A percentile compares a stretch with the other conserved stretches of the same genome.
Conservation (phyloP, 2,888 invertebrate genomes). For the Ferdinandea cuprea region DNA sequence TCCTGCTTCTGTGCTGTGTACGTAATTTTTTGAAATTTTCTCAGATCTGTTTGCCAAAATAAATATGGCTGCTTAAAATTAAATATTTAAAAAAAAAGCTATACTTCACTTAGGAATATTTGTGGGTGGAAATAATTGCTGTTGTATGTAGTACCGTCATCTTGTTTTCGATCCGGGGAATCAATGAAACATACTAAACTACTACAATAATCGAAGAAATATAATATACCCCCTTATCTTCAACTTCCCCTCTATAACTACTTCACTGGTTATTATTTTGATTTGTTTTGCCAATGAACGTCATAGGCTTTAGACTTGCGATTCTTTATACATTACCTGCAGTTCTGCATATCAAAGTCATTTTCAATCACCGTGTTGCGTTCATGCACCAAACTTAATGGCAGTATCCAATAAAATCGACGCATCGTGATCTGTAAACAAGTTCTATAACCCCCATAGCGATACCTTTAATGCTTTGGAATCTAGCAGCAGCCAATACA, state of each 20-base stretch:
- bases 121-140: no score
- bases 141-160: no score
- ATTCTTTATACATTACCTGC: neutral
- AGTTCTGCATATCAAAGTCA: slow-evolving; percentile 31
- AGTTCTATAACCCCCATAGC: slow-evolving; percentile 56
- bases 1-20: no score
- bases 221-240: neutral
- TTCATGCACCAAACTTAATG: slow-evolving; percentile 37
- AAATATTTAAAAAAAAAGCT: no score
- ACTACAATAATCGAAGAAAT: no score
- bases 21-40: no score
- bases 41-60: no score
- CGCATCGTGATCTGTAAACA: slow-evolving; percentile 57
- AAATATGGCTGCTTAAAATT: no score
- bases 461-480: slow-evolving; percentile 4
- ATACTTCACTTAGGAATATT: no score
- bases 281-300: slow-evolving; percentile 28
- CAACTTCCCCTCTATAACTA: slow-evolving; percentile 2
- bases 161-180: no score
- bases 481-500: slow-evolving; percentile 24
- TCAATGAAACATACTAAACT: no score
- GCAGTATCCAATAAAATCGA: slow-evolving; percentile 44
- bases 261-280: slow-evolving; percentile 11
- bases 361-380: slow-evolving; percentile 29
- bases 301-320: slow-evolving; percentile 10